Conservation (phyloP, 2,888 invertebrate genomes). For the Chirona hameri region DNA sequence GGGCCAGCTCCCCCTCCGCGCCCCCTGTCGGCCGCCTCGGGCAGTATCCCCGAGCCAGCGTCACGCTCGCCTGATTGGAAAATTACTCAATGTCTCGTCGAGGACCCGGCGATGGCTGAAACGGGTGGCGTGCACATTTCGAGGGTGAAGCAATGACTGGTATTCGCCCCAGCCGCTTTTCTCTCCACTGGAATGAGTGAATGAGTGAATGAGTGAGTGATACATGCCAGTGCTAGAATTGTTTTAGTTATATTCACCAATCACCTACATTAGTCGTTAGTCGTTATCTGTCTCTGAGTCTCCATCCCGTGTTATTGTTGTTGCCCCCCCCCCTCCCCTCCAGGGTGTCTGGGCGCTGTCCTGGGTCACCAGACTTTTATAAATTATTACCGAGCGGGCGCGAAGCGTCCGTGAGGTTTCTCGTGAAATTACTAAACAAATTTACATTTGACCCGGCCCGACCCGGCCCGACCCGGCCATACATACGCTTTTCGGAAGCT, state of each 20-base stretch:
- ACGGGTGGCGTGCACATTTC: not conserved
- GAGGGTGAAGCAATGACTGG: not conserved
- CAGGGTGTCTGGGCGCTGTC: too few species aligned
- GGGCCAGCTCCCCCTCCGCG: not conserved
- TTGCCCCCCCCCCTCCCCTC: too few species aligned
- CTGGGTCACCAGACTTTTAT: not conserved
- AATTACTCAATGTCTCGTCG: not conserved
- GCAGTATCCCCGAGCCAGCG: not conserved
- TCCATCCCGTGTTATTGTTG: not conserved
- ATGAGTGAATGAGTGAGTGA: too few species aligned
- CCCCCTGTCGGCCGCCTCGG: not conserved
- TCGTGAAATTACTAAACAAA: too few species aligned
- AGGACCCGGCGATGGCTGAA: not conserved
- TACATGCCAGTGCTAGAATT: not conserved
- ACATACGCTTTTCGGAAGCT: too few species aligned
- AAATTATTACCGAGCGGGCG: too few species aligned
- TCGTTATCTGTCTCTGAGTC: not conserved
- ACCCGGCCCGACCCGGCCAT: too few species aligned
- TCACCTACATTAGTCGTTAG: not conserved
- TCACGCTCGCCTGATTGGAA: not conserved
- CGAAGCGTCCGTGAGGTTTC: too few species aligned
- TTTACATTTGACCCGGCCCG: too few species aligned
- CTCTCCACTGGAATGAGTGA: not conserved
- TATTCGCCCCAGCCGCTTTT: not conserved
- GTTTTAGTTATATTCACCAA: conserved; percentile 12